Percentiles rank a stretch among this genome's conserved stretches.
Conservation (phyloP, 2,797 vertebrate species). For the Petrocephalus sullivani region DNA sequence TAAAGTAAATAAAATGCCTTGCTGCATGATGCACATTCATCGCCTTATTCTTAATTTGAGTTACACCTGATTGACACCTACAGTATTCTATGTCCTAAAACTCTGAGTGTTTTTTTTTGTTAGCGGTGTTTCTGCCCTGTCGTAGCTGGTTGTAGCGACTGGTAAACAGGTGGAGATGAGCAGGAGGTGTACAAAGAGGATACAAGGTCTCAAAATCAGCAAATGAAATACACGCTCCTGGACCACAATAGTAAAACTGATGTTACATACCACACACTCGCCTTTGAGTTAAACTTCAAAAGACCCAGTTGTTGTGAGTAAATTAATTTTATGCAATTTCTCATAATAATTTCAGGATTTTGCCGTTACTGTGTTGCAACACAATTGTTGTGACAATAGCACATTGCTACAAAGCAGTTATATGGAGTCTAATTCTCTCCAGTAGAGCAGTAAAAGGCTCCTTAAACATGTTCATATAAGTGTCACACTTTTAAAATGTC, state of each 20-base stretch:
- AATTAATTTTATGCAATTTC: background rate
- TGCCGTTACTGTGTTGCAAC: background rate
- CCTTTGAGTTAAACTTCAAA: background rate
- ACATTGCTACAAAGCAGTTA: background rate
- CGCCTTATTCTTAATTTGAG: background rate
- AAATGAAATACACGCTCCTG: conserved; percentile 42
- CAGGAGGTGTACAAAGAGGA: conserved; percentile 19
- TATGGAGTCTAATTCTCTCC: background rate
- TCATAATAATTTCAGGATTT: background rate
- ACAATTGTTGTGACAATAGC: background rate
- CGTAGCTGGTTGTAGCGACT: background rate
- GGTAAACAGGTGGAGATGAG: conserved; percentile 51
- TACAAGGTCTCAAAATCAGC: conserved; percentile 43
- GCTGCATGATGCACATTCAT: background rate
- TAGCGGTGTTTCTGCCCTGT: background rate
- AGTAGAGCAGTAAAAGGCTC: background rate
- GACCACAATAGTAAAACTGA: background rate
- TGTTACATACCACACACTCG: background rate
- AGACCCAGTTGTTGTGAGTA: background rate
- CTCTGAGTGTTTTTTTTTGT: background rate
- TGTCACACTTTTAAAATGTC: background rate
- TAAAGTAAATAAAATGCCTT: background rate
- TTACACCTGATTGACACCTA: conserved; percentile 56
- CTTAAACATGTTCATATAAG: background rate
- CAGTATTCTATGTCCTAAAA: conserved; percentile 46